Evolutionary conservation across 2,888 invertebrate genomes (phyloP), one percentile per base, ranked within the genome.

Genomic region (Salticus scenicus): DNA sequence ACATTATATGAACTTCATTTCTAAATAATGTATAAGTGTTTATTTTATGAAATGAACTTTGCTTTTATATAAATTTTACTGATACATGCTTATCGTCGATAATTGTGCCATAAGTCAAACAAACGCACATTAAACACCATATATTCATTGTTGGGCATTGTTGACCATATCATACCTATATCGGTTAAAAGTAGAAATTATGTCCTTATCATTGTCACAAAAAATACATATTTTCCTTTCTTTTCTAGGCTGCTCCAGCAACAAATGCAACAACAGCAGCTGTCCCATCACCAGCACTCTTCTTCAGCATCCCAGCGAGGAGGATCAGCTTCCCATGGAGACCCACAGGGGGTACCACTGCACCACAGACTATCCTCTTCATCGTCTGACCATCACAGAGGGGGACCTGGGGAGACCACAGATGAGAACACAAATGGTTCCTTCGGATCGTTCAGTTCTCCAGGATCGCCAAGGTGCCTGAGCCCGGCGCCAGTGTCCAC

Each of bases 181-280:
- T n/a, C n/a, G n/a, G n/a, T n/a, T n/a, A n/a, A n/a, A n/a, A n/a
- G n/a, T n/a, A n/a, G n/a, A n/a, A n/a, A n/a, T n/a, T n/a, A n/a
- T n/a, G n/a, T n/a, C n/a, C n/a, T n/a, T n/a, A n/a, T n/a, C n/a
- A n/a, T n/a, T n/a, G n/a, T n/a, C n/a, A n/a, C n/a, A n/a, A n/a
- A n/a, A n/a, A n/a, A n/a, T n/a, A n/a, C 37, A 10, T 37, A 37
- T 57, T 57, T 57, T 12, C 5, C 24, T 57, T 17, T 24, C 24
- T 17, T 14, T 10, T n/a, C 2, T 12, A 88, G 88, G 72, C 64
- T 88, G 12, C 88, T 88, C 42, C 88, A 88, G 30, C 88, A 88
- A 74, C 88, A 88, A 70, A 88, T 88, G 88, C 88, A 88, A 42
- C 88, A 88, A 67, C 88, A 88, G 70, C 88, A 88, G 81, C 81